A percentile compares a stretch with the other conserved stretches of the same genome.
Evolutionary conservation across 2,888 invertebrate species (phyloP).

Genomic region (Glyphotaelius pellucidus): DNA sequence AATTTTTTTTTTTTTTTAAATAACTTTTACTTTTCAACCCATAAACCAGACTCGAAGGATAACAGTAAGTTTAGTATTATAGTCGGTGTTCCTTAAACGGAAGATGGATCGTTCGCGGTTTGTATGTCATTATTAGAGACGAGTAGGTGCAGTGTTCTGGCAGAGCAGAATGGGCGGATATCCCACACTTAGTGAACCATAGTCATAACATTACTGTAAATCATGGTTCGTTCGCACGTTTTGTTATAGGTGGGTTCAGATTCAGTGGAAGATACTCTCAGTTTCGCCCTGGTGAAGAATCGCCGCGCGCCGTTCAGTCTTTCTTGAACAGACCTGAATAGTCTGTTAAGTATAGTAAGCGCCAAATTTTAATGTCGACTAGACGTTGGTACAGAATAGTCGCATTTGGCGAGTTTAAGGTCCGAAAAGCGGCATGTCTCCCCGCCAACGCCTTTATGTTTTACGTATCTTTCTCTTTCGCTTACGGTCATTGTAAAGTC

Average conservation of each 20-base stretch:
- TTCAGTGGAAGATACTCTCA: background rate
- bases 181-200: slow-evolving; percentile 33
- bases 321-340: too few relatives aligned
- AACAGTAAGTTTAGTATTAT: background rate
- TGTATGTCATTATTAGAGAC: background rate
- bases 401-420: too few relatives aligned
- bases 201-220: slow-evolving; percentile 20
- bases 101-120: background rate
- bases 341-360: too few relatives aligned
- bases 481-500: too few relatives aligned
- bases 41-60: background rate
- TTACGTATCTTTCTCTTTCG: too few relatives aligned
- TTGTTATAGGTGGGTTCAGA: slow-evolving; percentile 11
- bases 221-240: slow-evolving; percentile 2
- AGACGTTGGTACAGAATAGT: too few relatives aligned
- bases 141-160: background rate
- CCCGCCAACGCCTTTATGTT: too few relatives aligned
- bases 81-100: background rate
- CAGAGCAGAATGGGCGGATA: slow-evolving; percentile 10
- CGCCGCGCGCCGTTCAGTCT: too few relatives aligned
- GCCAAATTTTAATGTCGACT: too few relatives aligned
- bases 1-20: too few relatives aligned
- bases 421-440: too few relatives aligned
- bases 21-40: background rate
- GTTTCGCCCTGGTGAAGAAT: too few relatives aligned